Percentiles rank a stretch among this genome's conserved stretches.
Conservation (phyloP, 2,797 vertebrate genomes). For the Meriones psammophilus region DNA sequence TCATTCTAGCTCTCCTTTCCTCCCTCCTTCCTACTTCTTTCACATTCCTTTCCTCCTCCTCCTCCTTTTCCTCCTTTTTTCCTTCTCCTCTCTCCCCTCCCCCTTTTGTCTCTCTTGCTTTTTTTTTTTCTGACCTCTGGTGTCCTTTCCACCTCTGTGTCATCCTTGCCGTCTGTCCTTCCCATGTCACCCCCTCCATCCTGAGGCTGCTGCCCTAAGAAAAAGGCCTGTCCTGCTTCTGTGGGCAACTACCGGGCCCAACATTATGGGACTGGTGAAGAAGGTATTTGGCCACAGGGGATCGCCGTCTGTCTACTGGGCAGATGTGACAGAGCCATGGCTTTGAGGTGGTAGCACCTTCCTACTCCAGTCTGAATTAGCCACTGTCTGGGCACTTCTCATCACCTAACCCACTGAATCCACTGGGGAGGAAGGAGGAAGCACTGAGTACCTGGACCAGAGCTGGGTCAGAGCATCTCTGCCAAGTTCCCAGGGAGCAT, state of each 20-base stretch:
- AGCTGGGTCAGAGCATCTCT: conserved; percentile 25
- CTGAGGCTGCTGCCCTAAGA: neutral
- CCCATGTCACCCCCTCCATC: neutral
- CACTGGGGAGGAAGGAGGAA: neutral
- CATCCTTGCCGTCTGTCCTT: neutral
- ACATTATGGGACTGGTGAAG: neutral
- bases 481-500: neutral
- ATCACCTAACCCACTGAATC: neutral
- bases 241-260: neutral
- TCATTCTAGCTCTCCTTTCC: neutral
- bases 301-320: neutral
- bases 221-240: neutral
- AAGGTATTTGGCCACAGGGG: neutral
- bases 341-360: conserved; percentile 39
- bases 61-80: neutral
- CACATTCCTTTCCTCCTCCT: too few species aligned
- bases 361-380: conserved; percentile 23
- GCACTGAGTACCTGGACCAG: neutral
- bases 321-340: neutral
- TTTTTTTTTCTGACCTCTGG: neutral
- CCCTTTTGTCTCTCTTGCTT: neutral
- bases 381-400: conserved; percentile 39
- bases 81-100: neutral
- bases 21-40: neutral
- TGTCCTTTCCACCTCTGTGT: neutral